Conservation (phyloP, 2,888 invertebrate species). For the Halictus ligatus region DNA sequence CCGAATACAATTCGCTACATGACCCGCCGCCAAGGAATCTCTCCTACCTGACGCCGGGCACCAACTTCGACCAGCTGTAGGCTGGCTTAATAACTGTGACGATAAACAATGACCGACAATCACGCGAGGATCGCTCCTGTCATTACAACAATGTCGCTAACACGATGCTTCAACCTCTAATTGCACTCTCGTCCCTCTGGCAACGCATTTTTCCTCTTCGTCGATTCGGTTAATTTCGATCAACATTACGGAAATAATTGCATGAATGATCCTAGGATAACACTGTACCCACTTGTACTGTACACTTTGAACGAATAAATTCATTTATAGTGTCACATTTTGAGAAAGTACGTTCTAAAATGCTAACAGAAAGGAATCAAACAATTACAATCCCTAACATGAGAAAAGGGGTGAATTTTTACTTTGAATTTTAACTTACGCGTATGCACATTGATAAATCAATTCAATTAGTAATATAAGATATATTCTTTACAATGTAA, state of each 20-base stretch:
- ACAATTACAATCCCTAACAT: too few relatives aligned
- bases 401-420: too few relatives aligned
- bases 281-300: neutral
- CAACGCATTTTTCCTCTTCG: neutral
- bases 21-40: conserved; percentile 41
- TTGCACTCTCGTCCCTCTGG: neutral
- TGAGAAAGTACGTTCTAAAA: too few relatives aligned
- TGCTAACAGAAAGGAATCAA: too few relatives aligned
- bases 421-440: neutral
- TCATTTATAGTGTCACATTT: neutral
- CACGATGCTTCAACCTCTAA: neutral
- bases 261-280: neutral
- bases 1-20: conserved; percentile 71
- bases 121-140: neutral
- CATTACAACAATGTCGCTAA: neutral
- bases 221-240: neutral
- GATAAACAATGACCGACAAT: neutral
- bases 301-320: neutral
- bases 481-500: neutral
- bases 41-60: conserved; percentile 34
- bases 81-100: neutral
- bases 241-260: neutral
- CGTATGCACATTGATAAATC: neutral
- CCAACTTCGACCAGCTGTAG: conserved; percentile 7
- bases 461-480: neutral